These are phyloP conservation scores for Ramazzottius varieornatus DNA, from an alignment of 2,888 invertebrate species.

Conservation along the genomic window DNA sequence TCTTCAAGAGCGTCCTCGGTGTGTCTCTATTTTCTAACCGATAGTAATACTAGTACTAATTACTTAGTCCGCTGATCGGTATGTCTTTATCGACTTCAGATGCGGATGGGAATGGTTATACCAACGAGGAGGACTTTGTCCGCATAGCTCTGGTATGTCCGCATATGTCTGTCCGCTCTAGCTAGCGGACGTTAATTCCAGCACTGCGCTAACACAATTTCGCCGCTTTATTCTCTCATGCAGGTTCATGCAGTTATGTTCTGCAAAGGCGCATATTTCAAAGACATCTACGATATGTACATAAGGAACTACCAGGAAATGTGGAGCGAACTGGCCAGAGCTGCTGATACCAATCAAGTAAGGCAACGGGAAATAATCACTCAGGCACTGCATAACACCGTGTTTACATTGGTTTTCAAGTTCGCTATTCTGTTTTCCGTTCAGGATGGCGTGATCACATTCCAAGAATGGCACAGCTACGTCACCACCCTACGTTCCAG, in stretches of 20 bases:
- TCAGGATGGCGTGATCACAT: neutral
- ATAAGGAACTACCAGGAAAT: neutral
- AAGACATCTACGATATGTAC: conserved; percentile 1
- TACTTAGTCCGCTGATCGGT: too few species aligned
- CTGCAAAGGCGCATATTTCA: conserved; percentile 1
- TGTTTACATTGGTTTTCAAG: too few species aligned
- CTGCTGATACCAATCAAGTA: neutral
- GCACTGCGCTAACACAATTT: neutral
- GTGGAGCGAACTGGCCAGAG: neutral
- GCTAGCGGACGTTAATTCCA: too few species aligned
- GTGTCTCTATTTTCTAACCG: neutral
- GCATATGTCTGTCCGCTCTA: neutral
- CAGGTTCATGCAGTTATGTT: neutral
- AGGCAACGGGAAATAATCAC: neutral
- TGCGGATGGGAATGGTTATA: neutral
- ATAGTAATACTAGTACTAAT: too few species aligned
- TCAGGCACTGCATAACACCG: neutral
- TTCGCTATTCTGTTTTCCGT: too few species aligned
- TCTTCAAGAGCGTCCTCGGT: conserved; percentile 2
- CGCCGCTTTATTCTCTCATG: neutral
- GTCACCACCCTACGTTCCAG: neutral
- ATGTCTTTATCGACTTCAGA: neutral
- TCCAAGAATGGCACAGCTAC: neutral
- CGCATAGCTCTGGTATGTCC: neutral
- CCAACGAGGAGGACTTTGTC: conserved; percentile 1